Conservation (phyloP, 1,140 invertebrate genomes). For the Acromyrmex charruanus region DNA sequence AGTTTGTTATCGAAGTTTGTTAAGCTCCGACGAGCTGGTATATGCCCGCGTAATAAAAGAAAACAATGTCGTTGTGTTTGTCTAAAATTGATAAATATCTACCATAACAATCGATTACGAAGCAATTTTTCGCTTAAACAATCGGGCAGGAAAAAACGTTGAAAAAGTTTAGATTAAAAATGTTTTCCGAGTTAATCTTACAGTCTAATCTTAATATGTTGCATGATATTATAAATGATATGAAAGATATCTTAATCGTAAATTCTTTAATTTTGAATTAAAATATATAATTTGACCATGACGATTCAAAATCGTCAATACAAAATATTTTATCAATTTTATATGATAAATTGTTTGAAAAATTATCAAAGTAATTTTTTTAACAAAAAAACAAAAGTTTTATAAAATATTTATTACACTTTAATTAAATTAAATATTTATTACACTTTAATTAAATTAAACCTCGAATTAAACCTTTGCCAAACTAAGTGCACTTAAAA, state of each 20-base stretch:
- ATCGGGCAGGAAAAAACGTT: not conserved
- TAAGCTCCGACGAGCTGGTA: constrained; percentile 31
- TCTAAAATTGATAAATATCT: constrained; percentile 42
- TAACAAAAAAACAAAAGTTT: not conserved
- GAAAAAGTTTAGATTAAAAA: not conserved
- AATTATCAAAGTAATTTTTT: not conserved
- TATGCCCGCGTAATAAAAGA: constrained; percentile 55
- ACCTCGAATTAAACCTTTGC: not conserved
- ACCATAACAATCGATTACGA: not conserved
- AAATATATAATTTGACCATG: not conserved
- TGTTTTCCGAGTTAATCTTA: not conserved
- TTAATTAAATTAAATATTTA: constrained; percentile 9
- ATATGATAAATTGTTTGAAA: not conserved
- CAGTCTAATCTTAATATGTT: not conserved
- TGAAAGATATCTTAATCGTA: not conserved
- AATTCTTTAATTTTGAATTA: not conserved
- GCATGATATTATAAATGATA: no score
- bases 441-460: constrained; percentile 22
- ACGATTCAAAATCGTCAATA: not conserved
- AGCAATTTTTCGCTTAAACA: not conserved
- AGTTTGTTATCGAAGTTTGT: constrained; percentile 57
- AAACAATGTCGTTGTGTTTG: constrained; percentile 32
- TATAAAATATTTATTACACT: not conserved
- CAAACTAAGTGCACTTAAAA: not conserved
- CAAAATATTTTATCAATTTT: not conserved